These are phyloP conservation scores for Stegodyphus dumicola DNA, from an alignment of 1,140 invertebrate species.

Conservation along the genomic window DNA sequence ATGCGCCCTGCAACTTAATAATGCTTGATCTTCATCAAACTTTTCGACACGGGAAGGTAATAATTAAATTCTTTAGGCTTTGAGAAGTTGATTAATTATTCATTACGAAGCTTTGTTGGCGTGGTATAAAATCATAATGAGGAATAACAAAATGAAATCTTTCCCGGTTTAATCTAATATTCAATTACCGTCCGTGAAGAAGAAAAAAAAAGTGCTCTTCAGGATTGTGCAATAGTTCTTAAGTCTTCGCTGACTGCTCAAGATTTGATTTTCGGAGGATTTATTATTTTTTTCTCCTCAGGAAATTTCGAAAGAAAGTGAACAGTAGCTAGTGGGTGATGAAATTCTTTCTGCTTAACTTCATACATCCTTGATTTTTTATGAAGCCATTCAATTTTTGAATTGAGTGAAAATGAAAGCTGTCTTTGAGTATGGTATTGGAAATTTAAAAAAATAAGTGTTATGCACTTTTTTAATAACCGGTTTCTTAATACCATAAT, in stretches of 20 bases:
- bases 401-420: too few relatives aligned
- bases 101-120: conserved; percentile 44
- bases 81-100: conserved; percentile 50
- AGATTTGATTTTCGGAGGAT: conserved; percentile 6
- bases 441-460: too few relatives aligned
- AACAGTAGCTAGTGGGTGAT: too few relatives aligned
- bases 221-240: not conserved
- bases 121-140: conserved; percentile 46
- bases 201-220: not conserved
- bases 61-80: conserved; percentile 42
- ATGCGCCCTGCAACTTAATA: conserved; percentile 34
- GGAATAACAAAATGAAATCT: conserved; percentile 51
- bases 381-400: too few relatives aligned
- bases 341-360: too few relatives aligned
- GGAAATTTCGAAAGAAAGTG: too few relatives aligned
- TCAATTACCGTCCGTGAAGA: conserved; percentile 5
- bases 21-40: conserved; percentile 10
- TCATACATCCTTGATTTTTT: too few relatives aligned
- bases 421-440: too few relatives aligned
- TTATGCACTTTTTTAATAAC: too few relatives aligned
- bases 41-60: conserved; percentile 27
- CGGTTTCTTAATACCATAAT: too few relatives aligned
- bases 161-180: conserved; percentile 49
- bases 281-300: not conserved
- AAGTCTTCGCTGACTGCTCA: not conserved